Evolutionary conservation across 92 coral and sea anemone genomes (phyloP).

Genomic region (Phenganax subtilis): DNA sequence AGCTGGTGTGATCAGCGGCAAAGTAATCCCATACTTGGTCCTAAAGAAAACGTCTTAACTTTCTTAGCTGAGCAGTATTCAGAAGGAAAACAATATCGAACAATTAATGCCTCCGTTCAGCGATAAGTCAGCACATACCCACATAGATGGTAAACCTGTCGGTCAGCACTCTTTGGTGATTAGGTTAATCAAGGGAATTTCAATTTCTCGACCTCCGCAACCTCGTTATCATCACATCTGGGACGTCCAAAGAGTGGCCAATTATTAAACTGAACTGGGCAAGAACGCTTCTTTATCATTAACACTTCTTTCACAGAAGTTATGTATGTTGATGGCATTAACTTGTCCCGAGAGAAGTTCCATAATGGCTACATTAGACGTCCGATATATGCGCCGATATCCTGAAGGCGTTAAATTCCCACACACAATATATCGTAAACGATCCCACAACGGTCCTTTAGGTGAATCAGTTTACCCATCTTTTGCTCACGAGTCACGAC

Average conservation of each 20-base stretch:
- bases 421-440: neutral
- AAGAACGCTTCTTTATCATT: neutral
- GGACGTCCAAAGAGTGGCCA: neutral
- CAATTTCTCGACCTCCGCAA: neutral
- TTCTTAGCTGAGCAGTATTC: too few relatives aligned
- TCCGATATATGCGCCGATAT: neutral
- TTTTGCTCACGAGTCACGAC: neutral
- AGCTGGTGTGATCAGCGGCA: too few relatives aligned
- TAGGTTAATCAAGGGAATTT: slow-evolving; percentile 4
- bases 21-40: too few relatives aligned
- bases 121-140: too few relatives aligned
- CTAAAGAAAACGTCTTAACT: too few relatives aligned
- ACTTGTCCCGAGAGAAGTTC: neutral
- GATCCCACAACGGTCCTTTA: neutral
- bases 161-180: too few relatives aligned
- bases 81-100: too few relatives aligned
- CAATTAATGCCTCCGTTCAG: too few relatives aligned
- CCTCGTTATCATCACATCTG: neutral
- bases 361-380: slow-evolving; percentile 2
- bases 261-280: neutral
- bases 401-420: slow-evolving; percentile 3
- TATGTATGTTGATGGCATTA: slow-evolving; percentile 13
- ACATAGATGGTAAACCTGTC: too few relatives aligned
- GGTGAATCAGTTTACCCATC: neutral
- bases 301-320: neutral